Evolutionary conservation across 2,888 invertebrate genomes (phyloP), one percentile per base, ranked within the genome.

Genomic region (Chloroclystis v-ata): DNA sequence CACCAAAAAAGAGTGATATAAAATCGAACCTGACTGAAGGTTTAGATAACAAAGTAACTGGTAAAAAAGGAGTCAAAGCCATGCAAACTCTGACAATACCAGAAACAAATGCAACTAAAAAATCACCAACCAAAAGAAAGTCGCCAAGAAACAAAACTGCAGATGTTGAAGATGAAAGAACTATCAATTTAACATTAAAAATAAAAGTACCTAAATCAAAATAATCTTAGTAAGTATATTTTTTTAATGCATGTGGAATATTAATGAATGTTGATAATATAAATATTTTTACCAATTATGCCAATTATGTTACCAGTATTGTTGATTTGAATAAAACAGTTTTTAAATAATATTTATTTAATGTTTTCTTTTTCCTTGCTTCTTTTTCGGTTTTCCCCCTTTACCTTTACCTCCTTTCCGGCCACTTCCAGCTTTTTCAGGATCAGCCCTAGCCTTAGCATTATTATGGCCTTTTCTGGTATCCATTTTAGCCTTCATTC

Each of bases 361-460:
- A 62, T 82, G 76, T 72, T 82, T 84, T 64, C 75, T 75, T 60
- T 66, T 82, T 20, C 78, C 77, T 60, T 61, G 59, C 61, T 72
- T 78, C 56, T 76, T 82, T 67, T 83, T 88, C 52, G 80, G 72
- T 56, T 82, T 75, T 50, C 80, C 80, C 59, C 86, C 89, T 20
- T 72, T 33, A 26, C 47, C 80, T 60, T 86, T 89, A 20, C 73
- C 37, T 32, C 47, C 51, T 39, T 53, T 54, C 13, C 40, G 52
- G 9, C 70, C 44, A 63, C 64, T 89, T 25, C 72, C 47, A 35
- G 43, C 48, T 35, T 57, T 57, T 28, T 57, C 67, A 43, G 54
- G 59, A 66, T 61, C 69, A 77, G 50, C 78, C 25, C 60, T 60
- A 14, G 30, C 45, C 47, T 54, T 65, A 56, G 67, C 79, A 52